Base-by-base conservation (phyloP, 2,113 vertebrate species). In the Fulmarus glacialis region DNA sequence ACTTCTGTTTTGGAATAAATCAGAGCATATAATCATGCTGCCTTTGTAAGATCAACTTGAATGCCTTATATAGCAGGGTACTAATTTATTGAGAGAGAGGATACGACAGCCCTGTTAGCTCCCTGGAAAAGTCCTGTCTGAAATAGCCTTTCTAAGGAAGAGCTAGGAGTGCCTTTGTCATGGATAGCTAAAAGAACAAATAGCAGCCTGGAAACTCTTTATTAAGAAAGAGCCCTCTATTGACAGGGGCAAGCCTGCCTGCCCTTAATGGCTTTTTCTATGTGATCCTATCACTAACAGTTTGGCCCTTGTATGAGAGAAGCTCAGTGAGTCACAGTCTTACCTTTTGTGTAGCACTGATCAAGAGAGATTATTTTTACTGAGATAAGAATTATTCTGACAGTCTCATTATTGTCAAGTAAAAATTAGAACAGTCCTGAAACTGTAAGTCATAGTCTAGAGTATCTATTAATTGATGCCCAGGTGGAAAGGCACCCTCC, bases 381-480 rank as follows among this genome's bases (percentile, higher is more conserved):
- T 30, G 40, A 58, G 67, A 34, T 82, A 77, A 82, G 62, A 91
- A 85, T 87, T 93, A 82, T 83, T 91, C 66, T 90, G 87, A 50
- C 53, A 91, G 70, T 72, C 81, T 87, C 71, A 82, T 96, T 94
- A 85, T n/a, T 85, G 81, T 91, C 93, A 86, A 71, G 53, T 66
- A 17, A 94, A 96, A 96, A 77, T 82, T 53, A 93, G 45, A 92
- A 62, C 74, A 62, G 48, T 42, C 45, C 66, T 58, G 70, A 94
- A 89, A 50, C 60, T 48, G 6, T 14, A 53, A 53, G 66, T 50
- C 74, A 91, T 94, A 95, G 53, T 83, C 77, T 93, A 67, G 38
- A 85, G 40, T 70, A 50, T 62, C 45, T 89, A 55, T 34, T 93
- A 91, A 93, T 82, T 94, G 74, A 80, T 75, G 58, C 26, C 87